Evolutionary conservation across 2,888 invertebrate species (phyloP), one percentile per base, ranked within the genome.

Genomic region (Dioctria rufipes): DNA sequence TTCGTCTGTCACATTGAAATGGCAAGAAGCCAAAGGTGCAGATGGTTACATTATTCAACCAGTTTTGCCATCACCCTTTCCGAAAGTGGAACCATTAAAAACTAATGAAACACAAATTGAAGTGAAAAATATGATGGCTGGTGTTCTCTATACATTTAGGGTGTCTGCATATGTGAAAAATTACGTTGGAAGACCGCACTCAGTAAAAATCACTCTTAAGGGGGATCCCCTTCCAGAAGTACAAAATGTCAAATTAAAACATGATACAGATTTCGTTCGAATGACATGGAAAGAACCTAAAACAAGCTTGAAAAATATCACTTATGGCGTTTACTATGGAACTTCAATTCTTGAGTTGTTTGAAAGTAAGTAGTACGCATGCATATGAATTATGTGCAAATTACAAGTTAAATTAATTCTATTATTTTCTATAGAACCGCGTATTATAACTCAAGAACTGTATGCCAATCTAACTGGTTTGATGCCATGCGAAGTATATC

Each of bases 281-380:
- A 85, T 96, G 13, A 89, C 88, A 6, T 96, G 96, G 95, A 89
- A 91, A 11, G 90, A 91, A 6, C 93, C 94, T 0, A 90, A 90
- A 39, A 88, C 89, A 0, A 88, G 87, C 75, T 58, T 90, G n/a
- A 85, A 89, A 4, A 83, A 84, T 81, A 46, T 85, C 3, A 84
- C 83, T 0, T 96, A 95, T 86, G 94, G 93, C 37, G 90, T 95
- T 61, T 93, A 94, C 87, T 95, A 95, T 85, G 93, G 93, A 0
- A 87, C 91, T 3, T 90, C 86, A 84, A 90, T 90, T 85, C 90
- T 90, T 5, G 92, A 93, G 81, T 89, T 92, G 25, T 89, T 91
- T 71, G 91, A 92, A 87, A 91, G 94, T 93, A 86, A 90, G 89
- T 86, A n/a, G 67, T 46, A 60, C 77, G 8, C 69, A 25, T 81